phyloP scores from a whole-genome alignment of 2,888 invertebrate genomes.

The Dolichopus griseipennis region DNA sequence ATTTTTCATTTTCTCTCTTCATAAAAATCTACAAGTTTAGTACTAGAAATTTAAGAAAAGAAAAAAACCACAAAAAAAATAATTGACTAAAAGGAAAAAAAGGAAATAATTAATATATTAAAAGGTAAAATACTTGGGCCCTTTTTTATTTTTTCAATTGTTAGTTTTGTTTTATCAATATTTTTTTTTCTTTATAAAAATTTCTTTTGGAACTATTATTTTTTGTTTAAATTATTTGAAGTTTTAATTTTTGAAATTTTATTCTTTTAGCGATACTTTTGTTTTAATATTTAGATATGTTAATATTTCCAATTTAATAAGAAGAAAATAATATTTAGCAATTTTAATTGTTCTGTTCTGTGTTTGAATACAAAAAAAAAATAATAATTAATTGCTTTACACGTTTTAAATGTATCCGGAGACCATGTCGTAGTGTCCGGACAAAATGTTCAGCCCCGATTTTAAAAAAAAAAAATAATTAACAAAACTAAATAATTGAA shows the following conservation, averaged over 20 bases:
- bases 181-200: not conserved
- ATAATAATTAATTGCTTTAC: not conserved
- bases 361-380: not conserved
- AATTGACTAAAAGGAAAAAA: not conserved
- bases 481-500: not conserved
- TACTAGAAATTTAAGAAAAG: too few relatives aligned
- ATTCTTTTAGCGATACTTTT: too few relatives aligned
- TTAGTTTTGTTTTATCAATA: too few relatives aligned
- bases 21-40: too few relatives aligned
- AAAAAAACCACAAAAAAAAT: not conserved
- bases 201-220: not conserved
- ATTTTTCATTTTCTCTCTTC: not conserved
- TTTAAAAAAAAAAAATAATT: constrained; percentile 6
- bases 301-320: not conserved
- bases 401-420: constrained; percentile 8
- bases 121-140: constrained; percentile 17
- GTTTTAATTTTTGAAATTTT: too few relatives aligned
- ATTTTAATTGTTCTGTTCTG: constrained; percentile 6
- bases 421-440: constrained; percentile 20
- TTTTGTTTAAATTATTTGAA: not conserved
- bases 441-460: constrained; percentile 23
- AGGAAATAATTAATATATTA: not conserved
- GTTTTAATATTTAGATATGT: too few relatives aligned
- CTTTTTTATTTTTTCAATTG: constrained; percentile 9
- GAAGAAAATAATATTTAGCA: not conserved